phyloP scores from a whole-genome alignment of 2,113 vertebrate species.

The Nestor notabilis region DNA sequence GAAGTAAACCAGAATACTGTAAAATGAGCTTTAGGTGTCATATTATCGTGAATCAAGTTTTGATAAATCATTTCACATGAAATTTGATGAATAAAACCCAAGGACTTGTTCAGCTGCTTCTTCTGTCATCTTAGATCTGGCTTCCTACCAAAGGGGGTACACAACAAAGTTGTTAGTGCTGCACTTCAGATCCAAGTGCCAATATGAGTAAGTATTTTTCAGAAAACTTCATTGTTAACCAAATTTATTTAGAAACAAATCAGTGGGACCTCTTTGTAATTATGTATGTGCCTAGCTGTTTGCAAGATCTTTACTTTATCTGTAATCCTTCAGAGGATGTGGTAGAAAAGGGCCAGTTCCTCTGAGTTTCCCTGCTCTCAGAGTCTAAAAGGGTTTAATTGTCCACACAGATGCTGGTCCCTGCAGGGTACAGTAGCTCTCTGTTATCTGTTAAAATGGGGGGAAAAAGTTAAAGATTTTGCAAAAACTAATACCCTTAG shows the following conservation, averaged over 20 bases:
- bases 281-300: conserved; percentile 21
- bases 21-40: neutral
- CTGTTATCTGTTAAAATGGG: conserved; percentile 27
- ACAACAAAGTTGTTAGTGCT: neutral
- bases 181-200: neutral
- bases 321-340: conserved; percentile 47
- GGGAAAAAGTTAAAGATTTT: neutral
- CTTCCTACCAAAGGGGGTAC: neutral
- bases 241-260: conserved; percentile 54
- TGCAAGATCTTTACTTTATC: conserved; percentile 50
- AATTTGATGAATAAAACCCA: neutral
- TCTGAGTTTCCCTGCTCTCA: neutral
- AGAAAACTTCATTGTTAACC: conserved; percentile 37
- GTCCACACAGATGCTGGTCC: conserved; percentile 59
- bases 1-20: neutral
- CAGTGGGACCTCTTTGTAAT: neutral
- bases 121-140: neutral
- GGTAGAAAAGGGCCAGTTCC: conserved; percentile 46
- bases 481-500: neutral
- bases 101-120: neutral
- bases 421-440: conserved; percentile 49
- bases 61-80: neutral
- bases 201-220: neutral
- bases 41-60: neutral
- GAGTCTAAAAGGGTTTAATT: conserved; percentile 58